phyloP scores from a whole-genome alignment of 2,797 vertebrate genomes.

The Tadarida brasiliensis region DNA sequence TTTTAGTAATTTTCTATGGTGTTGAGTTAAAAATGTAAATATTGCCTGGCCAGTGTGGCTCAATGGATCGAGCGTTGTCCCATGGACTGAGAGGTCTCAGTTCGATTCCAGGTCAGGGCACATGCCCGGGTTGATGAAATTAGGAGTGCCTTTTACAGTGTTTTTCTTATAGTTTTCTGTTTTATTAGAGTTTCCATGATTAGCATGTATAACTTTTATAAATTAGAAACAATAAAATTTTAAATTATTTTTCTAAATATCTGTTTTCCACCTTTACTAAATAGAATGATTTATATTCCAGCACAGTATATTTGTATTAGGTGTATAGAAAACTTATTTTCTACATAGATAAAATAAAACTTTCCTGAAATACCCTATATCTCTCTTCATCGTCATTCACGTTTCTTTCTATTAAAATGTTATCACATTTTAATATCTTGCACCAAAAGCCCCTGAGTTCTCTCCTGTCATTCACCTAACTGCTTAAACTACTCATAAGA shows the following conservation, averaged over 20 bases:
- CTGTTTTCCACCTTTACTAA: not conserved
- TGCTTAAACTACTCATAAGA: not conserved
- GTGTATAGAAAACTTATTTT: not conserved
- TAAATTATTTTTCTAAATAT: conserved; percentile 1
- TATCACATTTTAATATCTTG: not conserved
- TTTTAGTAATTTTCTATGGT: conserved; percentile 17
- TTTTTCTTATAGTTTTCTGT: not conserved
- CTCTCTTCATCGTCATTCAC: not conserved
- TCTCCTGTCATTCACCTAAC: not conserved
- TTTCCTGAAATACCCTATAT: not conserved
- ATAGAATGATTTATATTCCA: not conserved
- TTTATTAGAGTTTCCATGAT: not conserved
- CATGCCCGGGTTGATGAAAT: not conserved
- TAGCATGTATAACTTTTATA: not conserved
- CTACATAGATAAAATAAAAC: not conserved
- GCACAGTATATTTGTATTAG: not conserved
- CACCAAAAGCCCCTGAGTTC: not conserved
- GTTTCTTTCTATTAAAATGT: conserved; percentile 24
- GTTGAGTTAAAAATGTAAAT: not conserved
- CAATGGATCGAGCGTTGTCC: no score
- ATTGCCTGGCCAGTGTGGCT: no score
- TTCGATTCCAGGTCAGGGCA: no score
- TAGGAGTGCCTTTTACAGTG: not conserved
- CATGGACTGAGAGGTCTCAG: no score
- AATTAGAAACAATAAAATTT: not conserved